Percentiles rank a stretch among this genome's conserved stretches.
phyloP scores from a whole-genome alignment of 2,113 vertebrate species.

The Ptilorrhoa leucosticta region DNA sequence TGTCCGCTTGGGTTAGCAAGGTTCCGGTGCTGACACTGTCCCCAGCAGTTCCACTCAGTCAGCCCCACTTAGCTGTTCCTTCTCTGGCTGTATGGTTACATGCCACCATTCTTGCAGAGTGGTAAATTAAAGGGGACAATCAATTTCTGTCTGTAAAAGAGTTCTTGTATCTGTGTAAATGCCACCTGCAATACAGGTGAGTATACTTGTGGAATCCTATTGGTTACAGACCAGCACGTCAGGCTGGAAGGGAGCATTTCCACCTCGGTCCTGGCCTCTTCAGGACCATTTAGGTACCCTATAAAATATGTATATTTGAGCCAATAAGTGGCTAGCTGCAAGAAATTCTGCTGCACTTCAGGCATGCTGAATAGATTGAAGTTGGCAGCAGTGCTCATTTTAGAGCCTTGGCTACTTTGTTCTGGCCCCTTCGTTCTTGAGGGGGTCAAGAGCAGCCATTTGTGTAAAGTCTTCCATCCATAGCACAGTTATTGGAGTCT shows the following conservation, averaged over 20 bases:
- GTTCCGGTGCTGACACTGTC: not conserved
- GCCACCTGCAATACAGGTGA: not conserved
- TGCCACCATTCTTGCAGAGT: not conserved
- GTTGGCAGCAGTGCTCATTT: rapidly evolving
- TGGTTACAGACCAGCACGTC: not conserved
- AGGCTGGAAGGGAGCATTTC: not conserved
- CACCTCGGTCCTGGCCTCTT: not conserved
- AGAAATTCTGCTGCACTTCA: not conserved
- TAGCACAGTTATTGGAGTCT: not conserved
- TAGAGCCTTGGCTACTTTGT: not conserved
- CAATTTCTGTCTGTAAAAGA: not conserved
- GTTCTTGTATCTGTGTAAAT: not conserved
- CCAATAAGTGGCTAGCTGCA: not conserved
- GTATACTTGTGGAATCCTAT: not conserved
- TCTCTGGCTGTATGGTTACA: not conserved
- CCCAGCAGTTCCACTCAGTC: not conserved
- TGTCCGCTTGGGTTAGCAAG: not conserved
- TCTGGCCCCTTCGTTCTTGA: not conserved
- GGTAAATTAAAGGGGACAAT: not conserved
- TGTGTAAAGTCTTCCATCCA: not conserved
- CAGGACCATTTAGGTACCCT: not conserved
- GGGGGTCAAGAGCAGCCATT: not conserved
- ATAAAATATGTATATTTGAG: not conserved
- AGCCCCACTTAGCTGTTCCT: not conserved
- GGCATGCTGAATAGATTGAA: not conserved